Base-by-base conservation (phyloP, 2,888 invertebrate genomes). In the Notocelia uddmanniana region DNA sequence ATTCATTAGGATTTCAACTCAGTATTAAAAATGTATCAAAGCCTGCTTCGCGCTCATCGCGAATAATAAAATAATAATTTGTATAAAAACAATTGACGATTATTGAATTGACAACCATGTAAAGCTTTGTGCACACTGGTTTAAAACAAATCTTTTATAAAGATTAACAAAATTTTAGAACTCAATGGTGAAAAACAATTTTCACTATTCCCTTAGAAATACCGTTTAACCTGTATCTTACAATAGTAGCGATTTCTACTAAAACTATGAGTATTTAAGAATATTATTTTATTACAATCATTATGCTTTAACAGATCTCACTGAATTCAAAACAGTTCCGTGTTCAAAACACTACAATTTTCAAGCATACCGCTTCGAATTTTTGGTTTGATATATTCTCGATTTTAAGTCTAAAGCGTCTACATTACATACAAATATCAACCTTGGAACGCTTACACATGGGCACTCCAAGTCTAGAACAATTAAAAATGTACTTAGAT, bases 291-390 rank as follows among this genome's bases (percentile, higher is more conserved):
- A 77, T 85, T 82, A 82, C 77, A 82, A 83, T 85, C 81, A 89
- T 89, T 88, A 90, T 85, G 87, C 84, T 86, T 84, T 83, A 80
- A 81, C 77, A 81, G 76, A 85, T 88, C 86, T 87, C 89, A 91
- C 90, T 89, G 90, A 85, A 85, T 86, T 85, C 82, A 80, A 84
- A 86, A 89, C 85, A 81, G 79, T 80, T 77, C 79, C 80, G 93
- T 93, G 93, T 93, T 93, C 89, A 90, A 88, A 93, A 93, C 93
- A 93, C 93, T 82, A 85, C 87, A 91, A 92, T 92, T 93, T 93
- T 92, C 92, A 93, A 93, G 93, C 93, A 89, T 89, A 86, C 81
- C 89, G 93, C 93, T 93, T 92, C 83, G 88, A 89, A 89, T 93
- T 92, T 93, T 93, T 93, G 93, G 93, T 88, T 93, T 91, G 87